These are phyloP conservation scores for Ruditapes philippinarum DNA, from an alignment of 1,140 invertebrate species.

Conservation along the genomic window DNA sequence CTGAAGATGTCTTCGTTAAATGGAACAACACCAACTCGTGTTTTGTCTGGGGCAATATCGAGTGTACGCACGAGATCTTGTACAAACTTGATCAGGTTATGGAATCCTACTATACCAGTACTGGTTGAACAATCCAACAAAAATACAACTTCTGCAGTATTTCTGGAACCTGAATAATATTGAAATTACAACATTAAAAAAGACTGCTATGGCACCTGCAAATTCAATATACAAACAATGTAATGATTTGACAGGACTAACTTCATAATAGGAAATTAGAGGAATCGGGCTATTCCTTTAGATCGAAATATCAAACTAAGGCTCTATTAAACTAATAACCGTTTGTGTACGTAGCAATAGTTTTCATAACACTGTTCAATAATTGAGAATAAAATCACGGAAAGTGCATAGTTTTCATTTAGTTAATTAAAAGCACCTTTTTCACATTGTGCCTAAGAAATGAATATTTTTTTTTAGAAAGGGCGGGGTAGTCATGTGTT, in stretches of 20 bases:
- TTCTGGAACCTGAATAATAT: conserved; percentile 68
- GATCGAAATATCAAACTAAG: neutral
- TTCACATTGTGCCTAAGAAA: too few relatives aligned
- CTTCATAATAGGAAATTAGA: neutral
- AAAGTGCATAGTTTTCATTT: too few relatives aligned
- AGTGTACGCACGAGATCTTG: conserved; percentile 64
- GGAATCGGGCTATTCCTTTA: neutral
- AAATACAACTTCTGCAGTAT: conserved; percentile 79
- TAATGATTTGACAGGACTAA: too few relatives aligned
- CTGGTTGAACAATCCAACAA: conserved; percentile 79
- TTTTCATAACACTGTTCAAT: too few relatives aligned
- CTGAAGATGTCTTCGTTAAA: conserved; percentile 70
- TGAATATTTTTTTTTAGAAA: too few relatives aligned
- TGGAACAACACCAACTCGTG: conserved; percentile 71
- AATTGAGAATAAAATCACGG: too few relatives aligned
- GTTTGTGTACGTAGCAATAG: too few relatives aligned
- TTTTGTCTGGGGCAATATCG: conserved; percentile 68
- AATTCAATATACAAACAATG: too few relatives aligned
- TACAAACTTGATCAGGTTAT: conserved; percentile 75
- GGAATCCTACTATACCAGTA: conserved; percentile 71
- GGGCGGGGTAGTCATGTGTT: too few relatives aligned
- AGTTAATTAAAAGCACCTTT: too few relatives aligned
- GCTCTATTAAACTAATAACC: too few relatives aligned
- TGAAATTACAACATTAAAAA: neutral
- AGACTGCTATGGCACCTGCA: too few relatives aligned